Conservation (phyloP, 2,888 invertebrate genomes). For the Caenorhabditis sp. region DNA sequence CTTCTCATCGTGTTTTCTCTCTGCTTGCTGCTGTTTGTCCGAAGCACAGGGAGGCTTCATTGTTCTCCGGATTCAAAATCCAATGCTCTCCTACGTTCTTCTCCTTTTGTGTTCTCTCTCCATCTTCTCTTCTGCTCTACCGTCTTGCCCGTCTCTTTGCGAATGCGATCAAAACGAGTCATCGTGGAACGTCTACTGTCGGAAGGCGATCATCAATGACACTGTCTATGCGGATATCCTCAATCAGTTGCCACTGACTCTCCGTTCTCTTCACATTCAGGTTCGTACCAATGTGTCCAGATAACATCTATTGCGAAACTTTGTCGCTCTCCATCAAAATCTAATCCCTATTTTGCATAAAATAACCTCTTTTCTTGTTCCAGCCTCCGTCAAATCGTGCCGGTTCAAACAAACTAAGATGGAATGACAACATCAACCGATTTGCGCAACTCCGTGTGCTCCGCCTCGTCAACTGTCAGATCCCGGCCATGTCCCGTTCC, state of each 20-base stretch:
- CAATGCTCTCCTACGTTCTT: constrained; percentile 26
- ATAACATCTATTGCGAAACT: constrained; percentile 37
- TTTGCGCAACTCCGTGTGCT: constrained; percentile 73
- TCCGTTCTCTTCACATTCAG: constrained; percentile 78
- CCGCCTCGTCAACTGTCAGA: constrained; percentile 71
- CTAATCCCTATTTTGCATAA: constrained; percentile 31
- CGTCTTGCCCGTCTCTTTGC: constrained; percentile 68
- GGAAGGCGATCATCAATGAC: constrained; percentile 72
- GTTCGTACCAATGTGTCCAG: constrained; percentile 41
- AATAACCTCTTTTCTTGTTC: background rate
- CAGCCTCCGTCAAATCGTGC: constrained; percentile 63
- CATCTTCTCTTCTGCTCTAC: background rate
- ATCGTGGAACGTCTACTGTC: constrained; percentile 69
- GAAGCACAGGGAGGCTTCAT: constrained; percentile 1
- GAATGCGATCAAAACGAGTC: constrained; percentile 69
- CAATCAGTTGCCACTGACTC: constrained; percentile 65
- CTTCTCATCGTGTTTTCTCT: constrained; percentile 16
- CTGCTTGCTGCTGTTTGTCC: constrained; percentile 27
- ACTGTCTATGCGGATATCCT: constrained; percentile 70
- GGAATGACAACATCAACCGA: constrained; percentile 77
- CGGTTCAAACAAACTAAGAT: constrained; percentile 52
- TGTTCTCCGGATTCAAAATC: constrained; percentile 13
- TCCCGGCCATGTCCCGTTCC: constrained; percentile 73
- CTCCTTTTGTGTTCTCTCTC: constrained; percentile 12
- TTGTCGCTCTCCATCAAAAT: constrained; percentile 6